Evolutionary conservation across 2,797 vertebrate genomes (phyloP), one percentile per base, ranked within the genome.

Genomic region (Cetoscarus ocellatus): DNA sequence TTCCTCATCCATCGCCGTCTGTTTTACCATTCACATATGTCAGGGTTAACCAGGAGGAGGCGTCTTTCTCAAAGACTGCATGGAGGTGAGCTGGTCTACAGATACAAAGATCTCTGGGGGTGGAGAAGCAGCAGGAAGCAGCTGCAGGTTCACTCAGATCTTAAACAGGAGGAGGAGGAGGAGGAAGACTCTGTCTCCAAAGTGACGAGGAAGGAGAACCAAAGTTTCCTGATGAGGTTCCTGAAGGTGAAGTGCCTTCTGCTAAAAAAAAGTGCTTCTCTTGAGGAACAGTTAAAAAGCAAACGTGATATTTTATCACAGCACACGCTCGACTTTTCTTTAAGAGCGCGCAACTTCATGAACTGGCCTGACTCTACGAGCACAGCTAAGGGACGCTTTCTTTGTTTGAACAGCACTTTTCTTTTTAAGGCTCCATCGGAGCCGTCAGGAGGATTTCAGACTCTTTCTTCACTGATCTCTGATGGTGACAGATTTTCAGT

Each of bases 11-110:
- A 83, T 87, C 85, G 79, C 85, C 85, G 76, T 53, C 73, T 77
- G 80, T 72, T 71, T 68, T 86, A 70, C 86, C 91, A 88, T 95
- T 95, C 94, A 95, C 95, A 95, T 95, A 93, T 95, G 89, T 93
- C 95, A 95, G 95, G 95, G 94, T 94, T 91, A 91, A 92, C 88
- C 82, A 80, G 78, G 81, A 81, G 82, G 85, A 83, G 81, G 77
- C 84, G 83, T 85, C 80, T 93, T 89, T 91, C 75, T 72, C 63
- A 92, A 87, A 84, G 87, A 88, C 84, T 83, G 83, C 81, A 81
- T 74, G 81, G 86, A 84, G 79, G 84, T 79, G 75, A 75, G 61
- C 67, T 57, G 61, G 71, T 68, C 36, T 62, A 5, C 67, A 45
- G 27, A 61, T 68, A 78, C 36, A 38, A 38, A 38, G 36, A 38